Conservation (phyloP, 2,888 invertebrate genomes). For the Odontocolon sp. region DNA sequence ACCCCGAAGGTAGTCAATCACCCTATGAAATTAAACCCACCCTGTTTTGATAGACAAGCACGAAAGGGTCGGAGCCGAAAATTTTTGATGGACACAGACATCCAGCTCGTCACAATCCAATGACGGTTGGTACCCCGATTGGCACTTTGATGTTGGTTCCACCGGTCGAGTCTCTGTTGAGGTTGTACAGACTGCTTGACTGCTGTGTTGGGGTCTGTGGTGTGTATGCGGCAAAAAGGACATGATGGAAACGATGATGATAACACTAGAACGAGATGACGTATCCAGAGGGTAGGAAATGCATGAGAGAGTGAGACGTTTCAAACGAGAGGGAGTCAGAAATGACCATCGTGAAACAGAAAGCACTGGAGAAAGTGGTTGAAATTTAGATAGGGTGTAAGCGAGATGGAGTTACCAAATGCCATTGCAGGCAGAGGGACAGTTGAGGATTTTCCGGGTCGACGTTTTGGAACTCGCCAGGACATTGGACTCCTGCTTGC, state of each 20-base stretch:
- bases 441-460: slow-evolving; percentile 46
- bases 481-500: slow-evolving; percentile 34
- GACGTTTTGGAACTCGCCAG: slow-evolving; percentile 52
- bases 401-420: too few relatives aligned
- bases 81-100: slow-evolving; percentile 4
- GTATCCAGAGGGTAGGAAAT: slow-evolving; percentile 36
- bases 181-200: slow-evolving; percentile 36
- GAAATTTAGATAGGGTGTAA: too few relatives aligned
- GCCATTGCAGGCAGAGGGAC: slow-evolving; percentile 36
- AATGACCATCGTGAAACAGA: not conserved
- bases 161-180: slow-evolving; percentile 48
- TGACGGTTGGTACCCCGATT: slow-evolving; percentile 42
- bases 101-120: slow-evolving; percentile 25
- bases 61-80: not conserved
- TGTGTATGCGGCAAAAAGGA: slow-evolving; percentile 60
- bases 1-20: too few relatives aligned
- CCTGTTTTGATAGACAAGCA: not conserved
- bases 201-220: slow-evolving; percentile 56
- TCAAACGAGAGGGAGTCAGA: slow-evolving; percentile 32
- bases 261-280: slow-evolving; percentile 63
- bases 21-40: not conserved
- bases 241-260: slow-evolving; percentile 69
- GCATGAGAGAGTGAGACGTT: slow-evolving; percentile 61
- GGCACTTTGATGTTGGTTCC: slow-evolving; percentile 49
- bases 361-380: slow-evolving; percentile 22